Conservation (phyloP, 2,797 vertebrate genomes). For the Neopelma chrysocephalum region DNA sequence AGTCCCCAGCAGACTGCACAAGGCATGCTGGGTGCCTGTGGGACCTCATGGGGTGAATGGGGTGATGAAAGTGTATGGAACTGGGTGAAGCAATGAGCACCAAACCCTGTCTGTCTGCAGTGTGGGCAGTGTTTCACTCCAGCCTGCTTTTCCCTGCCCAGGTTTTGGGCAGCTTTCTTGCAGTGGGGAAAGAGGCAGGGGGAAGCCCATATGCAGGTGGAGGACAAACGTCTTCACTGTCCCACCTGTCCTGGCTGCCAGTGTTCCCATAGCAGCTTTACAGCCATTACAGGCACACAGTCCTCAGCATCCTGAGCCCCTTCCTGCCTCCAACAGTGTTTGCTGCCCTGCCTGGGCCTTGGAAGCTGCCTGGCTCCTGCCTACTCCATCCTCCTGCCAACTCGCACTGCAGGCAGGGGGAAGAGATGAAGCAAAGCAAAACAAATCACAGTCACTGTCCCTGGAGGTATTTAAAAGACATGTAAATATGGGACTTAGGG, state of each 20-base stretch:
- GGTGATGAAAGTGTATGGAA: neutral
- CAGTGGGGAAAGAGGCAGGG: neutral
- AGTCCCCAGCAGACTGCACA: neutral
- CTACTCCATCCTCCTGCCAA: neutral
- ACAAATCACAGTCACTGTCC: neutral
- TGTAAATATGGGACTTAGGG: neutral
- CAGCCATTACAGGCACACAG: too few species aligned
- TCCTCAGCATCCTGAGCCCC: neutral
- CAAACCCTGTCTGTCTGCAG: neutral
- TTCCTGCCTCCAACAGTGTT: neutral
- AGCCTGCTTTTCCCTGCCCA: neutral
- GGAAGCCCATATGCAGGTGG: neutral
- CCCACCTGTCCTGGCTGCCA: neutral
- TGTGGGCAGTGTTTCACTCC: neutral
- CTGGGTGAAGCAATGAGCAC: neutral
- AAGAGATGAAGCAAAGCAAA: neutral
- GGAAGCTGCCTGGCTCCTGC: neutral
- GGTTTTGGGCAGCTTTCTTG: neutral
- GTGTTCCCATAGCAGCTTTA: too few species aligned
- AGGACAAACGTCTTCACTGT: neutral
- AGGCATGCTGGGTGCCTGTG: fast-evolving
- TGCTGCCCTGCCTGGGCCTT: neutral
- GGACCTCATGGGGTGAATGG: fast-evolving
- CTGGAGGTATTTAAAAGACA: neutral
- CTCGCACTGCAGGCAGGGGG: neutral